Base-by-base conservation (phyloP, 2,113 vertebrate species). In the Chinchilla lanigera region DNA sequence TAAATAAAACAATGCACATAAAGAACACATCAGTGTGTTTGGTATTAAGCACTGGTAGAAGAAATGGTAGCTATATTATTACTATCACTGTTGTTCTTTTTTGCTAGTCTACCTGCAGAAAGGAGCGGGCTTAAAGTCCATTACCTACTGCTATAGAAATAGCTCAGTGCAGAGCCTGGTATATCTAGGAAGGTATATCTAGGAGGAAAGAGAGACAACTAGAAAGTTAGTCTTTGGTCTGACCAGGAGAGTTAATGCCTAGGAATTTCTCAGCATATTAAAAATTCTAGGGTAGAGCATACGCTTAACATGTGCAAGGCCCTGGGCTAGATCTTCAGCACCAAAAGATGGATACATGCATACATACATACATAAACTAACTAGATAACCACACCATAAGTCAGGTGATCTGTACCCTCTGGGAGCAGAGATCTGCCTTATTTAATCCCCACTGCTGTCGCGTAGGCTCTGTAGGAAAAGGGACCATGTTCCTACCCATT, bases 191-290 rank as follows among this genome's bases (percentile, higher is more conserved):
- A 14, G 69, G 33, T 9, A 83, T 20, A 61, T 65, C 61, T 56
- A 67, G 63, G 44, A 95, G 44, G 33, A 61, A 91, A 90, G 13
- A 60, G 30, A 89, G 63, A 85, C 44, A 85, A 91, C n/a, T 65
- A 58, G 60, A 90, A 52, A 92, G 90, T 54, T 86, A 87, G 16
- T 71, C 86, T 89, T 96, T 24, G 86, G 38, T 92, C 30, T 85
- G 90, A 93, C 56, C n/a, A 87, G 61, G 63, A 81, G n/a, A 82
- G 44, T 86, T 71, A 93, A 93, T 47, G 16, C 4, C 86, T 38
- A 95, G 65, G 58, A 81, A 87, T 78, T 91, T 86, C 77, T 93
- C 28, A 44, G 50, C 4, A 92, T 90, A 87, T 86, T 93, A 87
- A 86, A 94, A 94, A 61, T 38, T 95, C 41, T 47, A 92, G 50